phyloP scores from a whole-genome alignment of 2,797 vertebrate genomes.

The Cuniculus paca region DNA sequence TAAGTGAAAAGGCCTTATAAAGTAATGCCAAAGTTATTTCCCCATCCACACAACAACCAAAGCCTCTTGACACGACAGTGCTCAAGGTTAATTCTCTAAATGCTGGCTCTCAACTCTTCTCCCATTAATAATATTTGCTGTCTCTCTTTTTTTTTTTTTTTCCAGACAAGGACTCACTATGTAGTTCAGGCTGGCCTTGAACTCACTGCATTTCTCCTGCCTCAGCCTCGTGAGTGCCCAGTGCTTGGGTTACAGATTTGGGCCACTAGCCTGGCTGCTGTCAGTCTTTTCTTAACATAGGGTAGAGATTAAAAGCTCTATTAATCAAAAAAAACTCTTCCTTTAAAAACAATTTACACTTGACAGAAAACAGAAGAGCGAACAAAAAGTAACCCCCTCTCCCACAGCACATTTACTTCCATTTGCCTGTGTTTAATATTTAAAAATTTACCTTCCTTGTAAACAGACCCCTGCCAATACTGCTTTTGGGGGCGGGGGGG shows the following conservation, averaged over 20 bases:
- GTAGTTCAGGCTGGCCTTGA: neutral
- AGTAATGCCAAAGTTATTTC: constrained; percentile 1
- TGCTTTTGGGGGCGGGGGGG: too few species aligned
- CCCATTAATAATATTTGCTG: neutral
- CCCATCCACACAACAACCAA: neutral
- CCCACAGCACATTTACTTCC: neutral
- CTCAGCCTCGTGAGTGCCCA: neutral
- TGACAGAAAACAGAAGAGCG: neutral
- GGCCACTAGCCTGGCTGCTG: neutral
- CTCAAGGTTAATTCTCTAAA: neutral
- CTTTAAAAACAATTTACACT: neutral
- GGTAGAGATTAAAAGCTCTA: neutral
- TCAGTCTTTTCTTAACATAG: neutral
- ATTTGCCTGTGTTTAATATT: neutral
- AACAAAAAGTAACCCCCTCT: neutral
- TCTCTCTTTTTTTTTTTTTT: neutral
- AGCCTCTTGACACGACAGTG: neutral
- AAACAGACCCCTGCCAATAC: neutral
- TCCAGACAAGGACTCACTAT: neutral
- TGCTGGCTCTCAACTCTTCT: neutral
- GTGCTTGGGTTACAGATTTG: neutral
- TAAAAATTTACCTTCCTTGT: constrained; percentile 20
- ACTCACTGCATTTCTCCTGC: neutral
- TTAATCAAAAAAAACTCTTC: neutral
- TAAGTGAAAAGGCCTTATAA: neutral